These are phyloP conservation scores for Platypus cylindrus DNA, from an alignment of 2,888 invertebrate species.

Conservation along the genomic window DNA sequence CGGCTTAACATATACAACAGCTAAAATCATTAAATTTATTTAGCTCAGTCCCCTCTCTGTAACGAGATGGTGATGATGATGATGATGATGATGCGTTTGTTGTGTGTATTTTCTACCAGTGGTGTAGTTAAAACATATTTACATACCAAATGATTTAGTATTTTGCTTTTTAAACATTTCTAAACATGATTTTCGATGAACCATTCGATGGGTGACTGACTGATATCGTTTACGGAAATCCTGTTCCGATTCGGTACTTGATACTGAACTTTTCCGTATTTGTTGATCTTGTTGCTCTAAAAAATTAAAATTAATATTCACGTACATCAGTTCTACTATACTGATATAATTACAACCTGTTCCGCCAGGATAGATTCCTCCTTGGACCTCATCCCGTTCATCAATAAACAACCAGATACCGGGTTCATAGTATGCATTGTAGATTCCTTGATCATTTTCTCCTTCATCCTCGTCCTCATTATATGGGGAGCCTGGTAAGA, in stretches of 20 bases:
- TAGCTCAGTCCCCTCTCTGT: too few species aligned
- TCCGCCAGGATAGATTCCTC: constrained; percentile 35
- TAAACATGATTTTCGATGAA: constrained; percentile 78
- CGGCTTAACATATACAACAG: too few species aligned
- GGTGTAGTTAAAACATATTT: neutral
- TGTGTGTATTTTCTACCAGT: too few species aligned
- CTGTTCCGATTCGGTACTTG: constrained; percentile 66
- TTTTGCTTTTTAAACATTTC: constrained; percentile 81
- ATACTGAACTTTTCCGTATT: constrained; percentile 39
- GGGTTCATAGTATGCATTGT: constrained; percentile 59
- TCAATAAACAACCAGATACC: constrained; percentile 67
- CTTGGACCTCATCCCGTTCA: constrained; percentile 49
- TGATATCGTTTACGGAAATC: constrained; percentile 78
- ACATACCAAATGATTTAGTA: constrained; percentile 73
- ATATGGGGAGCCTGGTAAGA: constrained; percentile 34
- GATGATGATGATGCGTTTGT: too few species aligned
- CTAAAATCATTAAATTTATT: too few species aligned
- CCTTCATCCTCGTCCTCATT: constrained; percentile 40
- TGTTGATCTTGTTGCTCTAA: constrained; percentile 44
- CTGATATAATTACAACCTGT: too few species aligned
- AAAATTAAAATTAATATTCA: too few species aligned
- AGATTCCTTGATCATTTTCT: constrained; percentile 60
- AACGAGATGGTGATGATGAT: too few species aligned
- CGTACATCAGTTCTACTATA: too few species aligned
- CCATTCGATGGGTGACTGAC: constrained; percentile 76